Evolutionary conservation across 2,888 invertebrate species (phyloP), one percentile per base, ranked within the genome.

Genomic region (Drosophila parthenogenetica): DNA sequence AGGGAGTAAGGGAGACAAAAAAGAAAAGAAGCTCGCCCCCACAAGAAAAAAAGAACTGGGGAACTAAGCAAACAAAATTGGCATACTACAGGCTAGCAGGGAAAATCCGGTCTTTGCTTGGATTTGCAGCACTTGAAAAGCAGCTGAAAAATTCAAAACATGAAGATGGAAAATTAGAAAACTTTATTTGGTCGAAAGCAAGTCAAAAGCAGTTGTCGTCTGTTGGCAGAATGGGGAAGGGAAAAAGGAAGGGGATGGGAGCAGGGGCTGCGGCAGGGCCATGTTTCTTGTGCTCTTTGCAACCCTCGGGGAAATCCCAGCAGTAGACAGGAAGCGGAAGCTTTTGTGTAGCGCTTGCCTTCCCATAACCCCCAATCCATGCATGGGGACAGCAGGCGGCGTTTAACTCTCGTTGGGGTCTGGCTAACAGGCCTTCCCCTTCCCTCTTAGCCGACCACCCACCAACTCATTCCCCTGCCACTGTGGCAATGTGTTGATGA

Each of bases 271-370:
- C 10, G 14, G 10, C 2, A 10, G 51, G 63, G 49, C 35, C 40
- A 43, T 55, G 37, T 19, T 63, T 57, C 63, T 59, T 42, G 40
- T 46, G 65, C 60, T 73, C 75, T 67, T 81, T 78, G 68, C 83
- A 85, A 83, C 82, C 89, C 90, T 78, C 75, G 61, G 73, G 84
- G 77, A 89, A 87, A 79, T 90, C 89, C 91, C 89, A 79, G 79
- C 63, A 71, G 83, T 64, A 90, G 90, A 90, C 88, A 91, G 90
- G 91, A 91, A 90, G 62, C 87, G 90, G 90, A 90, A 89, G 91
- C 89, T 90, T 86, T 86, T 86, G 86, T 88, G 82, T 73, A 72
- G 65, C 69, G 73, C 66, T 51, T 37, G 40, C 50, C 61, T 54
- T 32, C 60, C 57, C 37, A 48, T 45, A 42, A 22, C 32, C 17